Percentiles rank a stretch among this genome's conserved stretches.
Conservation (phyloP, 2,797 vertebrate species). For the Strix occidentalis region DNA sequence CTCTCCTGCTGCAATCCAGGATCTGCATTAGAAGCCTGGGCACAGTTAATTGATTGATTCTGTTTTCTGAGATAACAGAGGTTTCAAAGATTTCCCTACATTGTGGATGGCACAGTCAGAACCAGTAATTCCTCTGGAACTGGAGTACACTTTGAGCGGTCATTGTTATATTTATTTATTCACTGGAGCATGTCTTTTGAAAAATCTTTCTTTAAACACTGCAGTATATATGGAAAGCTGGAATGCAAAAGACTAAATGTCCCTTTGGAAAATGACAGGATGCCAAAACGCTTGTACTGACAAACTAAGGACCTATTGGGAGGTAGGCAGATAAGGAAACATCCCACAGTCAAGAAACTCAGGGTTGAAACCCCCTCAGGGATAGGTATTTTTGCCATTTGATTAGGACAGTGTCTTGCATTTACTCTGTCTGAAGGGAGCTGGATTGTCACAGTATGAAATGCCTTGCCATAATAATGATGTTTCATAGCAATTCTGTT, state of each 20-base stretch:
- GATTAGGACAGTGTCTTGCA: neutral
- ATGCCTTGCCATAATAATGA: neutral
- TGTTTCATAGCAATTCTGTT: constrained; percentile 15
- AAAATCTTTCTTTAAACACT: neutral
- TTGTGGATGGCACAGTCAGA: neutral
- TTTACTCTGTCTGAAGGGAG: neutral
- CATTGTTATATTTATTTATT: neutral
- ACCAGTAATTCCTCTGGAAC: neutral
- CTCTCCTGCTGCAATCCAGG: neutral
- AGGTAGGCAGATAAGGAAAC: neutral
- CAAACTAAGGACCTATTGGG: neutral
- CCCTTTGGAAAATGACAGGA: neutral
- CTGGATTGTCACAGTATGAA: neutral
- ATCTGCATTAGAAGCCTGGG: neutral
- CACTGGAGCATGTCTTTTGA: neutral
- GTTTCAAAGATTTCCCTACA: neutral
- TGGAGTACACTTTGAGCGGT: neutral
- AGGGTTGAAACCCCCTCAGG: neutral
- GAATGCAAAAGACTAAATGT: neutral
- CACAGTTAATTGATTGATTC: neutral
- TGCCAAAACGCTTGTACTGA: neutral
- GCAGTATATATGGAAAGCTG: neutral
- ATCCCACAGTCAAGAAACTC: neutral
- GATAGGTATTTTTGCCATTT: neutral
- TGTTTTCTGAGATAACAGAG: neutral